Evolutionary conservation across 2,113 vertebrate genomes (phyloP), one percentile per base, ranked within the genome.

Genomic region (Oceanites oceanicus): DNA sequence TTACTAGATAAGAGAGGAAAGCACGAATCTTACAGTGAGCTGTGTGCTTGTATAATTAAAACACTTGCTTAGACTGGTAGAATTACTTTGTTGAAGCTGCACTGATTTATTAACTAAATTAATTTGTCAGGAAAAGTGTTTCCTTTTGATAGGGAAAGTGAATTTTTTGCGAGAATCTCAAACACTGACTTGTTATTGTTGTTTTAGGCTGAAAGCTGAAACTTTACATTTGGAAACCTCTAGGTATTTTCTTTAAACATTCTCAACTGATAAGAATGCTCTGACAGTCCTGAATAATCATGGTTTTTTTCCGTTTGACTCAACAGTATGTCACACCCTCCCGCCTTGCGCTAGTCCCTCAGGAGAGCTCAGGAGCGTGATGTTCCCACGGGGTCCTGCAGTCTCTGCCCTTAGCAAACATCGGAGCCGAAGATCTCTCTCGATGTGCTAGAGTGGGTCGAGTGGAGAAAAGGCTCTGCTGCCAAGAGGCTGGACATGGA

Each of bases 381-480:
- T 10, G 27, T 6, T 50, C 27, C 53, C 77, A 2, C 8, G 1
- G 5, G 26, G 8, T 42, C 34, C 27, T 6, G 27, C 5, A 7
- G 25, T 3, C 34, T 23, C 53, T 36, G 20, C 45, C 36, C 58
- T 29, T 7, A 7, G 26, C 26, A 22, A 27, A 26, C 16, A 5
- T 6, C n/a, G 4, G 38, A 76, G 40, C 15, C 11, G 3, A 26
- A 49, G 14, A 11, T 19, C 20, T 16, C 30, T 32, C 55, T 30
- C 10, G 2, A 15, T 7, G 49, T 5, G 20, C 30, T 10, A 1
- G 6, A 5, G 6, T 0, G 9, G 20, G 30, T 17, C 2, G 3
- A 23, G n/a, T 0, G 6, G 5, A 10, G 34, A 30, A 67, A 40
- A n/a, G n/a, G 20, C 12, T 20, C 29, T 20, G 25, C 10, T 30